These are phyloP conservation scores for Heliconius congener DNA, from an alignment of 1,140 invertebrate species.

Conservation along the genomic window DNA sequence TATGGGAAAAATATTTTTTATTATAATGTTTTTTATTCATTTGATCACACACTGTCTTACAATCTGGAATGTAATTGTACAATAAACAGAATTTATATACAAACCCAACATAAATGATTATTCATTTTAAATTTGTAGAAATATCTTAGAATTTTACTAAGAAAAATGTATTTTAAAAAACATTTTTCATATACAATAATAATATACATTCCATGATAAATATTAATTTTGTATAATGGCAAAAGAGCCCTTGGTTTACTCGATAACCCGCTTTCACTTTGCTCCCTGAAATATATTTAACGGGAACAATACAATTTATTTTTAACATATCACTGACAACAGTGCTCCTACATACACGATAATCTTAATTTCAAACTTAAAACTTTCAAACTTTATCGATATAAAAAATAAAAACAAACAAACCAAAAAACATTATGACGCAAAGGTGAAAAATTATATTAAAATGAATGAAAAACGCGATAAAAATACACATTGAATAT, in stretches of 20 bases:
- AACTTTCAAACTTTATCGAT: too few relatives aligned
- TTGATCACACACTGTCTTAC: constrained; percentile 28
- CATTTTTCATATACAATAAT: neutral
- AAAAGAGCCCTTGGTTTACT: neutral
- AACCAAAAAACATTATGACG: too few relatives aligned
- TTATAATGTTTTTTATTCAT: constrained; percentile 6
- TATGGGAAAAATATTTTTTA: constrained; percentile 20
- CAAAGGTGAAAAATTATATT: too few relatives aligned
- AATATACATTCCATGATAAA: neutral
- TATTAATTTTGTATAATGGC: neutral
- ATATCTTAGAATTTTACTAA: neutral
- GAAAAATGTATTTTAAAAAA: constrained; percentile 9
- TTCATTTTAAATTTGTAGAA: constrained; percentile 9
- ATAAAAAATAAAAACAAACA: too few relatives aligned
- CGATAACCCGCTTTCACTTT: too few relatives aligned
- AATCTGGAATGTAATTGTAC: constrained; percentile 34
- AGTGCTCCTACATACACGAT: too few relatives aligned
- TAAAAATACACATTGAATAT: too few relatives aligned
- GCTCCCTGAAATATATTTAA: too few relatives aligned
- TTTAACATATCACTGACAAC: too few relatives aligned
- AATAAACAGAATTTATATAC: neutral
- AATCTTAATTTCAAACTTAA: too few relatives aligned
- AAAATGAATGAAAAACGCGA: too few relatives aligned
- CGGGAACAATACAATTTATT: too few relatives aligned
- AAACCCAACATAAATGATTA: neutral